Evolutionary conservation across 2,888 invertebrate genomes (phyloP).

Genomic region (Portevinia maculata): DNA sequence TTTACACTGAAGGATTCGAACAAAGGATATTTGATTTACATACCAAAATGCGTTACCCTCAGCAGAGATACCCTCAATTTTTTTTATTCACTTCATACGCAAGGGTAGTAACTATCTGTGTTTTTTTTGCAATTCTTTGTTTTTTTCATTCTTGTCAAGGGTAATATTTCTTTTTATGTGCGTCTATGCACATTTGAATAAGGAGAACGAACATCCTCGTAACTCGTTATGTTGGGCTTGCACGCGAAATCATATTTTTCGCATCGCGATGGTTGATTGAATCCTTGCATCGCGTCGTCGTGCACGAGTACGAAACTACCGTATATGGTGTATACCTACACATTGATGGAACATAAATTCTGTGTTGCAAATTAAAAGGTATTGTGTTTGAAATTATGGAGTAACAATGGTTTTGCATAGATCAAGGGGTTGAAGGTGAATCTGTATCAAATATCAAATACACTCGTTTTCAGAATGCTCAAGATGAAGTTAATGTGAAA

Average conservation of each 20-base stretch:
- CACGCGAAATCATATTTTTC: conserved; percentile 67
- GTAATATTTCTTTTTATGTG: conserved; percentile 72
- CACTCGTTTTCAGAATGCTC: conserved; percentile 17
- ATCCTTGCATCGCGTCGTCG: conserved; percentile 33
- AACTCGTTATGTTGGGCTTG: conserved; percentile 4
- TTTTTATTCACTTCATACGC: conserved; percentile 50
- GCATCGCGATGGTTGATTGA: conserved; percentile 71
- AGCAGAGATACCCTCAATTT: conserved; percentile 57
- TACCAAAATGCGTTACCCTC: conserved; percentile 81
- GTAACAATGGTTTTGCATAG: conserved; percentile 38
- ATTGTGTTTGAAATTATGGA: conserved; percentile 74
- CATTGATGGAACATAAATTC: conserved; percentile 63
- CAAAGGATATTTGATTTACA: conserved; percentile 82
- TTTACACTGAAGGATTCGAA: conserved; percentile 78
- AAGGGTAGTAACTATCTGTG: conserved; percentile 69
- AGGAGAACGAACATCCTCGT: conserved; percentile 36
- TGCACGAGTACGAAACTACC: conserved; percentile 30
- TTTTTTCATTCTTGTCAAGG: conserved; percentile 50
- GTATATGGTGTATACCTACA: conserved; percentile 29
- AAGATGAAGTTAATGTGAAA: conserved; percentile 5
- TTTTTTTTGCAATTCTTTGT: conserved; percentile 58
- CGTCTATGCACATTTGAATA: conserved; percentile 71
- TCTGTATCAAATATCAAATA: conserved; percentile 66
- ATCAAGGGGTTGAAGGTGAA: conserved; percentile 55
- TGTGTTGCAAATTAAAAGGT: conserved; percentile 74